A percentile compares a stretch with the other conserved stretches of the same genome.
Evolutionary conservation across 2,113 vertebrate species (phyloP).

Genomic region (Lagenorhynchus albirostris): DNA sequence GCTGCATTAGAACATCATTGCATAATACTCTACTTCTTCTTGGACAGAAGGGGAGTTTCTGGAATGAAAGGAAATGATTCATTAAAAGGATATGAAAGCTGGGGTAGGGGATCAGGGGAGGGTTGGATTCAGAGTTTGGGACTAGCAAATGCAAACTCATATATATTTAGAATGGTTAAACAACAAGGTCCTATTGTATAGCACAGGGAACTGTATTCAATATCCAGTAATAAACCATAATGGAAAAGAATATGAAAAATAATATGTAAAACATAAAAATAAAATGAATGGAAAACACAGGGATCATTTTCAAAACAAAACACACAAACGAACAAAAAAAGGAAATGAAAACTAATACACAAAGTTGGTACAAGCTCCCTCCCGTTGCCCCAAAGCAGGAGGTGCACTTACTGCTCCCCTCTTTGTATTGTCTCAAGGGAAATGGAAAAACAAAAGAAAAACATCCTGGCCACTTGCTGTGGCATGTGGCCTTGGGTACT

Average conservation of each 20-base stretch:
- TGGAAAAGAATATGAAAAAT: too few relatives aligned
- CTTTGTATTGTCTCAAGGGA: not conserved
- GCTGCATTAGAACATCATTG: not conserved
- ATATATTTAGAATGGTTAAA: not conserved
- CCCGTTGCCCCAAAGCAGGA: not conserved
- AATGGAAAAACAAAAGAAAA: not conserved
- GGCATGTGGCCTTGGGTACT: not conserved
- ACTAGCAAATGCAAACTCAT: not conserved
- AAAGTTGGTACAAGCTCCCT: not conserved
- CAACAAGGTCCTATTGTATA: not conserved
- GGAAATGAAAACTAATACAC: not conserved
- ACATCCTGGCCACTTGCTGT: too few relatives aligned
- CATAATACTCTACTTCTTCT: not conserved
- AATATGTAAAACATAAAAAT: too few relatives aligned
- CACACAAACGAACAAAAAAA: not conserved
- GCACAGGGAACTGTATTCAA: not conserved
- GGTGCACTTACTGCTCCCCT: not conserved
- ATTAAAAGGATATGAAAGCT: not conserved
- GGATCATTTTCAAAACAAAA: too few relatives aligned
- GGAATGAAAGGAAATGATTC: not conserved
- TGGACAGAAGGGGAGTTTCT: not conserved
- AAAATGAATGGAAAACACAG: too few relatives aligned
- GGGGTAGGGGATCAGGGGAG: not conserved
- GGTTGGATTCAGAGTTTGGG: not conserved
- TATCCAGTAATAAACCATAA: too few relatives aligned